These are phyloP conservation scores for Philopedon plagiatum DNA, from an alignment of 2,888 invertebrate species.

Conservation along the genomic window DNA sequence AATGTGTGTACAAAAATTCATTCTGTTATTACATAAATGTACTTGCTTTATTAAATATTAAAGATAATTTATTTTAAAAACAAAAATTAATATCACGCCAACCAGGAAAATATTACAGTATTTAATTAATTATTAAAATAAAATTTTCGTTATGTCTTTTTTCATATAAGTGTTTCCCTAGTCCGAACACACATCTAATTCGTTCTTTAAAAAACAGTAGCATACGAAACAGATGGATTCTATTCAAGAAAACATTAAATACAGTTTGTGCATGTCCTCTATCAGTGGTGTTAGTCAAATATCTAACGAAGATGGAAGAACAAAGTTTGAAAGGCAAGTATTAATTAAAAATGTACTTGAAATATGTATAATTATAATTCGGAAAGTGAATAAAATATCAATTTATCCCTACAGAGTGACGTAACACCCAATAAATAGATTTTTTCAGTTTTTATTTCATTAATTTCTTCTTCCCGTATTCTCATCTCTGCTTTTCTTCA, in stretches of 20 bases:
- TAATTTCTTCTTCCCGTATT: no score
- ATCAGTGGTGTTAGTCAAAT: conserved; percentile 63
- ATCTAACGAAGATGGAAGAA: conserved; percentile 54
- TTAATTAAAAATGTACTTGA: background rate
- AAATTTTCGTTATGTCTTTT: background rate
- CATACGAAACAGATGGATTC: conserved; percentile 18
- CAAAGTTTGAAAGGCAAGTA: conserved; percentile 60
- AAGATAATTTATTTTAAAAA: background rate
- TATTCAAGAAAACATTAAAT: conserved; percentile 47
- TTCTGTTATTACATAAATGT: background rate
- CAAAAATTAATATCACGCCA: background rate
- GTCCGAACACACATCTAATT: background rate
- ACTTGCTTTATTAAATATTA: background rate
- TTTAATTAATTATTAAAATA: conserved; percentile 8
- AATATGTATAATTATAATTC: background rate
- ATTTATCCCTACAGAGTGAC: no score
- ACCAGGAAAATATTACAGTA: background rate
- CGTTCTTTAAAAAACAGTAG: background rate
- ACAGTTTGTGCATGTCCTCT: conserved; percentile 57
- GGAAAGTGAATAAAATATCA: background rate
- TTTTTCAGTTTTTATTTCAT: no score
- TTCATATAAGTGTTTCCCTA: background rate
- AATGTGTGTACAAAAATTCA: background rate
- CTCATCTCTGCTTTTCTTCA: no score
- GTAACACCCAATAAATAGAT: no score